Evolutionary conservation across 2,888 invertebrate genomes (phyloP), one percentile per base, ranked within the genome.

Genomic region (Sphaerophoria rueppellii): DNA sequence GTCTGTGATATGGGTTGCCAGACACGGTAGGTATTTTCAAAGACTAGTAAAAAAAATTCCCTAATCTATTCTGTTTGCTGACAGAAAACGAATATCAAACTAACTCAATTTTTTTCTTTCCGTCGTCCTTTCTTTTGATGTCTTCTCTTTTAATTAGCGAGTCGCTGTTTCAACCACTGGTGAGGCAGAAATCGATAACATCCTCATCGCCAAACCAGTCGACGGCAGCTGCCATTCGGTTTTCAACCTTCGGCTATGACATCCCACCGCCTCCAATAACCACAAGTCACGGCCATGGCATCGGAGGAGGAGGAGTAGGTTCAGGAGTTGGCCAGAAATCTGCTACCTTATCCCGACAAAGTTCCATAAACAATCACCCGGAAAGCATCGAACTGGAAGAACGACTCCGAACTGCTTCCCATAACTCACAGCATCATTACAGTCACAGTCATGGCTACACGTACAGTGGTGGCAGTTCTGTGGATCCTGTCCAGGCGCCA

Each of bases 1-100:
- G 95, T 95, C 93, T 94, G 95, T 88, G 95, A 95, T 90, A 95
- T 94, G 90, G 95, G 95, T 70, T 97, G 97, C 90, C 97, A 97
- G 90, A 97, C 97, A 0, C 93, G 97, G 87, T 97, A 96, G 90
- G 96, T 96, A 24, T 46, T 14, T 32, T 52, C n/a, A 12, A 43
- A 58, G 14, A 11, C 24, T 24, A 24, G 48, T 5, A 54, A 16
- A 70, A 46, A 52, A 67, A 43, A 54, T 7, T 7, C 7, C 4
- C 6, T 48, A 16, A 65, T 40, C 48, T 46, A 61, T 43, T 40
- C 34, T 12, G 40, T 16, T 43, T 60, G 7, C 14, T 55, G 12
- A 7, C 35, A 34, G 12, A 52, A 48, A 34, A 12, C 5, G 34
- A 63, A 65, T 50, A 14, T 37, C 50, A 16, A 58, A 65, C 48